Evolutionary conservation across 2,888 invertebrate species (phyloP).

Genomic region (Bellardia pandia): DNA sequence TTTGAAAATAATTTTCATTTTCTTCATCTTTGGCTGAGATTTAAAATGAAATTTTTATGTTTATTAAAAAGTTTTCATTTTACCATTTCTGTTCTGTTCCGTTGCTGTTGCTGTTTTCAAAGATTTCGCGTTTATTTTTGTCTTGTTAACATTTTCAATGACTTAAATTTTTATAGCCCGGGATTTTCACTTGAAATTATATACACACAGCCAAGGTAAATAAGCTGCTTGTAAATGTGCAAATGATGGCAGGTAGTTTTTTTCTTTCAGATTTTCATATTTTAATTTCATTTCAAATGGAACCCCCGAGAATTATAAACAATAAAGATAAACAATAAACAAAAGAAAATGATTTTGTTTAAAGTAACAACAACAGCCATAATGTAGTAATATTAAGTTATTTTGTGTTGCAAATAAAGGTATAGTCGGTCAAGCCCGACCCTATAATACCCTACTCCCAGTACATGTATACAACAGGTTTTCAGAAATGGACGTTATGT

Average conservation of each 20-base stretch:
- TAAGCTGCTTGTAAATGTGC: neutral
- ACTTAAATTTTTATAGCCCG: slow-evolving; percentile 62
- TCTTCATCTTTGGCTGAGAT: slow-evolving; percentile 60
- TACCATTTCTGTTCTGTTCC: neutral
- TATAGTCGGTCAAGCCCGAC: no score
- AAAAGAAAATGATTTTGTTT: slow-evolving; percentile 26
- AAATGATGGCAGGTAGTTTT: slow-evolving; percentile 5
- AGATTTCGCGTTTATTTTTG: neutral
- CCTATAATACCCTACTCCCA: no score
- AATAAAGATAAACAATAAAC: slow-evolving; percentile 45
- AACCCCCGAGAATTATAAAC: slow-evolving; percentile 69
- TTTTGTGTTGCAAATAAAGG: neutral
- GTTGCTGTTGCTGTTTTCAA: no score
- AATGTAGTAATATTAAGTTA: slow-evolving; percentile 25
- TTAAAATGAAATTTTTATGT: slow-evolving; percentile 70
- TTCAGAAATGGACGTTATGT: no score
- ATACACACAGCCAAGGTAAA: slow-evolving; percentile 53
- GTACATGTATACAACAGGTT: no score
- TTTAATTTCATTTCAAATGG: slow-evolving; percentile 73
- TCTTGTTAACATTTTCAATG: slow-evolving; percentile 53
- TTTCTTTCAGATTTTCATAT: slow-evolving; percentile 65
- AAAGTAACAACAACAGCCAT: neutral
- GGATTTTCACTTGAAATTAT: slow-evolving; percentile 63
- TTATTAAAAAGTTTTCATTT: slow-evolving; percentile 72
- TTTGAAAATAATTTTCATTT: slow-evolving; percentile 70